These are phyloP conservation scores for Dastarcus helophoroides DNA, from an alignment of 2,888 invertebrate species.

Conservation along the genomic window DNA sequence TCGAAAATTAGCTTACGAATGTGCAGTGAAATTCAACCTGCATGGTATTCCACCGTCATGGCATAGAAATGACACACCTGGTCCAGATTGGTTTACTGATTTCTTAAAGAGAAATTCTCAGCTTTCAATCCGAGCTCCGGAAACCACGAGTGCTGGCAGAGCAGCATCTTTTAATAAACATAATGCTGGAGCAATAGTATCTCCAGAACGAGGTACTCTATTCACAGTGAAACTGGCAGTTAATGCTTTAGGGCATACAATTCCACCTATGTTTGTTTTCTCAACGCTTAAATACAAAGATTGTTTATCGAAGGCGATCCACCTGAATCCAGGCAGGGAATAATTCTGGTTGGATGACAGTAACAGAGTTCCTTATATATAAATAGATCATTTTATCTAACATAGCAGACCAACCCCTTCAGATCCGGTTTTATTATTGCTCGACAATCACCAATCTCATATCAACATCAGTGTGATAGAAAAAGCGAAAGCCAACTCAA, in stretches of 20 bases:
- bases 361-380: constrained; percentile 19
- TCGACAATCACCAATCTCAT: constrained; percentile 26
- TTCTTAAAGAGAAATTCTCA: constrained; percentile 15
- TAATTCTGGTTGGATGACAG: constrained; percentile 24
- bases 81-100: constrained; percentile 14
- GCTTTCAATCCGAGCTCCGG: constrained; percentile 17
- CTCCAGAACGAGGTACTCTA: constrained; percentile 15
- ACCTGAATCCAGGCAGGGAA: no score
- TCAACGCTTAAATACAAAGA: constrained; percentile 18
- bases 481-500: constrained; percentile 17
- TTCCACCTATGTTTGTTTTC: constrained; percentile 23
- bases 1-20: constrained; percentile 13
- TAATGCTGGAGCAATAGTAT: constrained; percentile 14
- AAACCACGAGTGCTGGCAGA: constrained; percentile 17
- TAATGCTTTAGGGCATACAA: constrained; percentile 17
- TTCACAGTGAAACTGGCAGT: constrained; percentile 16
- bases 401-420: constrained; percentile 13
- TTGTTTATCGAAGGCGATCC: no score
- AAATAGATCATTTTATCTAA: constrained; percentile 24
- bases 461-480: constrained; percentile 18
- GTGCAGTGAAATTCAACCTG: constrained; percentile 3
- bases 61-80: constrained; percentile 6
- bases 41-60: constrained; percentile 2
- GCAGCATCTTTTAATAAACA: constrained; percentile 9
- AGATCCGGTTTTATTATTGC: constrained; percentile 20